phyloP scores from a whole-genome alignment of 2,888 invertebrate species.

The Philhelius pedissequus region DNA sequence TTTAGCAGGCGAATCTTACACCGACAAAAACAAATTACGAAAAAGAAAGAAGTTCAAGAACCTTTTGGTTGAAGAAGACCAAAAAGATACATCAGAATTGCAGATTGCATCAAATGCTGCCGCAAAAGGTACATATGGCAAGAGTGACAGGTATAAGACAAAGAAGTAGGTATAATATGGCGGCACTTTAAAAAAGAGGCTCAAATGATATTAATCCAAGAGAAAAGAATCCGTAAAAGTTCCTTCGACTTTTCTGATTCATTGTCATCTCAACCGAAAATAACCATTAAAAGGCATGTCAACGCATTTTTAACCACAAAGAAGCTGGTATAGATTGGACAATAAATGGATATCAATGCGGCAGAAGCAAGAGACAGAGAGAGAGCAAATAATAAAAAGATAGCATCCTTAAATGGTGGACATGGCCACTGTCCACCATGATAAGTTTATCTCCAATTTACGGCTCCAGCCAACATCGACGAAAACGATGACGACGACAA shows the following conservation, averaged over 20 bases:
- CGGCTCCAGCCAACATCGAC: slow-evolving; percentile 5
- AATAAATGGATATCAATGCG: slow-evolving; percentile 2
- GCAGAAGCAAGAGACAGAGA: slow-evolving; percentile 7
- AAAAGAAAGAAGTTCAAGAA: slow-evolving; percentile 22
- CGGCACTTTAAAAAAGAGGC: slow-evolving; percentile 42
- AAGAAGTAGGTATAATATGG: background rate
- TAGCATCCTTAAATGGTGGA: slow-evolving; percentile 61
- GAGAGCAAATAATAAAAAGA: slow-evolving; percentile 56
- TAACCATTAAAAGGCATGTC: slow-evolving; percentile 57
- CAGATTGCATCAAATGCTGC: background rate
- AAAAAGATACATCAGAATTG: slow-evolving; percentile 11
- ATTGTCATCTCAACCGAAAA: slow-evolving; percentile 50
- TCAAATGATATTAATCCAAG: slow-evolving; percentile 18
- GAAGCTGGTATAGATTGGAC: background rate
- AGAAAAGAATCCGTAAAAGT: background rate
- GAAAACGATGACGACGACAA: too few relatives aligned
- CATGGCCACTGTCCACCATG: slow-evolving; percentile 57
- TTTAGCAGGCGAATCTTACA: background rate
- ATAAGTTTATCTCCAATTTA: slow-evolving; percentile 67
- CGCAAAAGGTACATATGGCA: background rate
- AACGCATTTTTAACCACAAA: slow-evolving; percentile 26
- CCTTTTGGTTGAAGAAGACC: background rate
- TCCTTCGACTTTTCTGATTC: slow-evolving; percentile 47
- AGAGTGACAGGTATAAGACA: slow-evolving; percentile 12
- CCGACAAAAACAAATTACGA: background rate